Evolutionary conservation across 2,888 invertebrate genomes (phyloP).

Genomic region (Melinopterus prodromus): DNA sequence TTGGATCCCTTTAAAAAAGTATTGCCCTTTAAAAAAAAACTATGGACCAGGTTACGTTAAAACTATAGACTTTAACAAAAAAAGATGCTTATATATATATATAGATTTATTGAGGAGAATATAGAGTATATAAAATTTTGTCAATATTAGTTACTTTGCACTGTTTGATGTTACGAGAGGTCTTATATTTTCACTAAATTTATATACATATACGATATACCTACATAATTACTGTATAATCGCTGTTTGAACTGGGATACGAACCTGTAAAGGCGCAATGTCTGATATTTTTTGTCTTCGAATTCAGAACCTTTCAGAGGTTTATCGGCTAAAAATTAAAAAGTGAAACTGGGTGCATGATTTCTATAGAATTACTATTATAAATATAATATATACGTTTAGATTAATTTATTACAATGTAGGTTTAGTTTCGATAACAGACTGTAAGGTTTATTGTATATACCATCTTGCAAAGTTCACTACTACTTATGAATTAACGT

Average conservation of each 20-base stretch:
- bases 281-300: neutral
- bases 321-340: neutral
- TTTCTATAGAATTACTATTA: conserved; percentile 11
- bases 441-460: conserved; percentile 54
- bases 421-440: conserved; percentile 44
- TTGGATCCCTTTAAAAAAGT: conserved; percentile 6
- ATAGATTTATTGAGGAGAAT: conserved; percentile 4
- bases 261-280: neutral
- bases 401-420: conserved; percentile 32
- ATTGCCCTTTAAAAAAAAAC: neutral
- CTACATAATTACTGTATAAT: neutral
- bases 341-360: conserved; percentile 11
- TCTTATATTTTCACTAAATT: conserved; percentile 26
- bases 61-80: conserved; percentile 11
- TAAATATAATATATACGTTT: conserved; percentile 18
- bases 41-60: conserved; percentile 23
- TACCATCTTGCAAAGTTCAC: conserved; percentile 51
- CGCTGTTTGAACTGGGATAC: neutral
- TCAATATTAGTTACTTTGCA: conserved; percentile 13
- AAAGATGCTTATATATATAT: conserved; percentile 17
- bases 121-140: conserved; percentile 15
- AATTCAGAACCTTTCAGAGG: neutral
- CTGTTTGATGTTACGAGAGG: conserved; percentile 22
- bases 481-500: conserved; percentile 48
- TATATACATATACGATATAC: conserved; percentile 6